Evolutionary conservation across 2,797 vertebrate species (phyloP).

Genomic region (Lerista edwardsae): DNA sequence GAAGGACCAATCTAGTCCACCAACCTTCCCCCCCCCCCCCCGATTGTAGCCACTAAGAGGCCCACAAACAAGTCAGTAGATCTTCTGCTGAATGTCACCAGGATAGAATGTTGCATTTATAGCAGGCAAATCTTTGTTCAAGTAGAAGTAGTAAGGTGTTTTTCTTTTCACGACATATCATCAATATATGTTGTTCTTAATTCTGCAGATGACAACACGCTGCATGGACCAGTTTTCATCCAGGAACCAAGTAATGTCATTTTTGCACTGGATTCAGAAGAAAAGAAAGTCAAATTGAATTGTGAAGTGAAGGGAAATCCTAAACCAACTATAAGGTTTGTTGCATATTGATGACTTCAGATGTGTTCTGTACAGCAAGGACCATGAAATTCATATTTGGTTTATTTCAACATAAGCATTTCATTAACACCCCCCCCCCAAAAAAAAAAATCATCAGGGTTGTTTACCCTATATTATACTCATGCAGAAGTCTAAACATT

Average conservation of each 20-base stretch:
- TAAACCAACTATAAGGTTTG: slow-evolving; percentile 85
- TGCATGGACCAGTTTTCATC: slow-evolving; percentile 88
- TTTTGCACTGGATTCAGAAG: slow-evolving; percentile 91
- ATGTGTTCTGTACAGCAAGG: not conserved
- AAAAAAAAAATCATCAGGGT: not conserved
- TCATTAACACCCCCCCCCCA: not conserved
- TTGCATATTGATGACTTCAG: slow-evolving; percentile 19
- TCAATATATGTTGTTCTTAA: slow-evolving; percentile 46
- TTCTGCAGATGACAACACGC: slow-evolving; percentile 79
- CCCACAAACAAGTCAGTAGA: too few species aligned
- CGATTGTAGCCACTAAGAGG: too few species aligned
- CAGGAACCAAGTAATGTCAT: slow-evolving; percentile 92
- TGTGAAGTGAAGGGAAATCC: slow-evolving; percentile 93
- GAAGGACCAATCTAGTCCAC: too few species aligned
- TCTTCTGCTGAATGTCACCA: not conserved
- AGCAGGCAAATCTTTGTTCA: not conserved
- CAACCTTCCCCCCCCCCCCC: too few species aligned
- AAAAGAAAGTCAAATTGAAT: slow-evolving; percentile 90
- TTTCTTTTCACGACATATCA: not conserved
- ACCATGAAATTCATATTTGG: not conserved
- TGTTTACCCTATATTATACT: not conserved
- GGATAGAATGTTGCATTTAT: not conserved
- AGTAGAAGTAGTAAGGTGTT: not conserved
- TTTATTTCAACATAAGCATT: not conserved
- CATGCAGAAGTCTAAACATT: too few species aligned